Base-by-base conservation (phyloP, 2,113 vertebrate species). In the Stigmatopora nigra region DNA sequence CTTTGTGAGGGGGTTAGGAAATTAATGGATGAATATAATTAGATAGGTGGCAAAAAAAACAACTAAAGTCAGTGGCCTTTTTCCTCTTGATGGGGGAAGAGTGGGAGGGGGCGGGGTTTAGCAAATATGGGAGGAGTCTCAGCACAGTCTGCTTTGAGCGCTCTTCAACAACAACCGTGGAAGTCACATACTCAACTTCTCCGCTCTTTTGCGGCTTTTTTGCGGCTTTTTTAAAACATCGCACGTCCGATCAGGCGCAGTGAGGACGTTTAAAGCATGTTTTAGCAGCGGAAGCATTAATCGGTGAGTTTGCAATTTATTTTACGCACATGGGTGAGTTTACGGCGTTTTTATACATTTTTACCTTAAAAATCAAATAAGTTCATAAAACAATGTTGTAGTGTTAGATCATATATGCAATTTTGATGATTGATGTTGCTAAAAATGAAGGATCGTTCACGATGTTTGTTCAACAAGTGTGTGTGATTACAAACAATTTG, bases 271-370 rank as follows among this genome's bases (percentile, higher is more conserved):
- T 19, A 64, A 11, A 19, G 51, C 20, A 19, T 57, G 78, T 44
- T 56, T 35, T 1, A 44, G 9, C 17, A 16, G 65, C 55, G 75
- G 64, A 75, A 68, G 60, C 62, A 0, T 14, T 52, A 56, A 55
- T 79, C 75, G 87, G 87, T 89, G 73, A 89, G 87, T 87, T 81
- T 45, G 38, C 55, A 88, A 87, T 80, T 88, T 82, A 8, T 52
- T 62, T 62, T 17, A 11, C 36, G 61, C 64, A 56, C 63, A 52
- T n/a, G 56, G 46, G 68, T 35, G 51, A 20, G 64, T 70, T 58
- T 45, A 62, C 44, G n/a, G 35, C 38, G 0, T n/a, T 25, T 22
- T 8, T 5, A 36, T 14, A 1, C 38, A 52, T 70, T 7, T 22
- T 45, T 38, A 13, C 13, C 4, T 20, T 7, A 22, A 12, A 31